These are phyloP conservation scores for Carettochelys insculpta DNA, from an alignment of 2,113 vertebrate genomes.

Conservation along the genomic window DNA sequence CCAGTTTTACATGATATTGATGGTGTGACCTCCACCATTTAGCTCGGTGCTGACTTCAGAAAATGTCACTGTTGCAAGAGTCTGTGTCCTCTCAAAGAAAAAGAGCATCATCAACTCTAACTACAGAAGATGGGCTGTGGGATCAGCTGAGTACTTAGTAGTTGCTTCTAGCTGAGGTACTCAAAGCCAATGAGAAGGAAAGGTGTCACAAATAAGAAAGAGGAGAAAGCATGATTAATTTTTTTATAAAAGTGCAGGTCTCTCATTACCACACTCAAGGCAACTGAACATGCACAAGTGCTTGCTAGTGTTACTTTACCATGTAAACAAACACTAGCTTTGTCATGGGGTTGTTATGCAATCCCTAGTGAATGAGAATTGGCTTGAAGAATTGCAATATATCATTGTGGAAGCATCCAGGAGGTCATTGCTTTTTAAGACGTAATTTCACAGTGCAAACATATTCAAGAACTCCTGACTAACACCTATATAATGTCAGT, in stretches of 20 bases:
- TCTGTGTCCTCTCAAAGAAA: background rate
- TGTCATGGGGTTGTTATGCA: background rate
- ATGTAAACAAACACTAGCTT: background rate
- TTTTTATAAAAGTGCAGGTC: background rate
- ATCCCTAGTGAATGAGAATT: background rate
- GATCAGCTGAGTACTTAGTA: no score
- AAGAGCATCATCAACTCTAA: background rate
- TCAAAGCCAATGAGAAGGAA: background rate
- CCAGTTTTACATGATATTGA: background rate
- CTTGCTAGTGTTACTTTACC: background rate
- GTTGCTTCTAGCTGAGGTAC: background rate
- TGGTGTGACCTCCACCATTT: background rate
- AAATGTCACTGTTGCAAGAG: background rate
- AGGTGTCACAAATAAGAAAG: background rate
- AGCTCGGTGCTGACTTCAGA: background rate
- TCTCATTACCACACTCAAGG: background rate
- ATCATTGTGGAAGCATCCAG: background rate
- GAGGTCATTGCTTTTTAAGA: background rate
- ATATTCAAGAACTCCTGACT: background rate
- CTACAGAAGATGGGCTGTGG: background rate
- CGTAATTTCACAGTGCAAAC: background rate
- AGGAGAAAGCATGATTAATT: background rate
- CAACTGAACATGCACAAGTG: rapidly evolving
- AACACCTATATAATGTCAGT: background rate
- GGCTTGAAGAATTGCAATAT: background rate